Base-by-base conservation (phyloP, 1,140 invertebrate genomes). In the Pseudomyrmex sp. region DNA sequence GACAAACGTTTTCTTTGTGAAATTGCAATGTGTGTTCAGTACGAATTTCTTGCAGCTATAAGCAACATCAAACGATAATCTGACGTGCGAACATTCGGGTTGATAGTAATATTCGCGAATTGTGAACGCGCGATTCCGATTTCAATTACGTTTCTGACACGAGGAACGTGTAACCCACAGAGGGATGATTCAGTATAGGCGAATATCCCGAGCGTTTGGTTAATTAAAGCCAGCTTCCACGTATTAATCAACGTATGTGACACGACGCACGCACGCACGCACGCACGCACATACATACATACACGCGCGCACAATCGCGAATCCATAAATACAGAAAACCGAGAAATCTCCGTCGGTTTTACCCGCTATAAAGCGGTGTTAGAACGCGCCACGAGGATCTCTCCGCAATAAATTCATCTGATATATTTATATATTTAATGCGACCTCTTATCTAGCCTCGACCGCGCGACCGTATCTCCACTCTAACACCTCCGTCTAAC, bases 191-290 rank as follows among this genome's bases (percentile, higher is more conserved):
- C 77, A 72, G 12, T 35, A 35, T 73, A 26, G 7, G 23, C 23
- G 58, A 56, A 46, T 15, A 68, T 15, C 35, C 35, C 63, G 52
- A 58, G 63, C 18, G 35, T 79, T 79, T 69, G 18, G 75, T 69
- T 79, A 69, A 79, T 79, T 69, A 10, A 69, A 58, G 63, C 35
- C 63, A 58, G 69, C 75, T 79, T 79, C 52, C 63, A 48, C 52
- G 15, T 58, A 79, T 77, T 35, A 18, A 58, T 79, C 75, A 56
- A 75, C 23, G 35, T 18, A 8, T 5, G 48, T 35, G 75, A 68
- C 62, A 54, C 20, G 35, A 35, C 35, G 35, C 26, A 5, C 4
- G 5, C 26, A 35, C 26, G 35, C 26, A 26, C 26, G 26, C 18
- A 56, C 4, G 5, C 26, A 35, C 26, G 35, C 26, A 26, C 26